Conservation (phyloP, 1,140 invertebrate species). For the Drosophila tristis region DNA sequence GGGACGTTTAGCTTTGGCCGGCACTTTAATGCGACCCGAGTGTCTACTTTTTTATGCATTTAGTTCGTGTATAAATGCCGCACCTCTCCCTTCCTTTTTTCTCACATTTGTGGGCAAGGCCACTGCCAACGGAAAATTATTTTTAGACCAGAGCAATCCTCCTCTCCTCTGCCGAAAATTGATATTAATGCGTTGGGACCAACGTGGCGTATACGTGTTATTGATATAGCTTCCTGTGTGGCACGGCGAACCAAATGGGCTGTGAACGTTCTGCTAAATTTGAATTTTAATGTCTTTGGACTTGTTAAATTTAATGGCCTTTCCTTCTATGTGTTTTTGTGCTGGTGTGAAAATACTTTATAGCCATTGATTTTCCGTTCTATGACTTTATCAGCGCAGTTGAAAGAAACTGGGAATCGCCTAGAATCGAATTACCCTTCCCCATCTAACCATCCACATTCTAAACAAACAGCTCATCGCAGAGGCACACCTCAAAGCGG, state of each 20-base stretch:
- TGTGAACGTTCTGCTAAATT: constrained; percentile 70
- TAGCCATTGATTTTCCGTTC: constrained; percentile 44
- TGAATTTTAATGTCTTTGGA: constrained; percentile 56
- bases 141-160: constrained; percentile 57
- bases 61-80: constrained; percentile 74
- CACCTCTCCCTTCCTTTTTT: neutral
- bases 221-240: constrained; percentile 38
- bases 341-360: constrained; percentile 39
- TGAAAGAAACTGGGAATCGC: too few relatives aligned
- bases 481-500: constrained; percentile 45
- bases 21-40: constrained; percentile 63
- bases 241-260: constrained; percentile 55
- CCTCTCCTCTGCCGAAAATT: constrained; percentile 51
- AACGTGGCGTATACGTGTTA: constrained; percentile 67
- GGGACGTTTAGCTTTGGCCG: constrained; percentile 64
- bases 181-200: constrained; percentile 66
- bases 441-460: constrained; percentile 1
- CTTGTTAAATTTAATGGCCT: constrained; percentile 54
- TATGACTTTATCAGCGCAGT: constrained; percentile 1
- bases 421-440: constrained; percentile 18
- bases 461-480: constrained; percentile 13
- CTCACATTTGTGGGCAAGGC: constrained; percentile 71
- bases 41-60: constrained; percentile 73
- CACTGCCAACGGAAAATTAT: constrained; percentile 48
- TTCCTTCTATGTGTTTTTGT: constrained; percentile 16